Evolutionary conservation across 2,797 vertebrate species (phyloP).

Genomic region (Distichodus sexfasciatus): DNA sequence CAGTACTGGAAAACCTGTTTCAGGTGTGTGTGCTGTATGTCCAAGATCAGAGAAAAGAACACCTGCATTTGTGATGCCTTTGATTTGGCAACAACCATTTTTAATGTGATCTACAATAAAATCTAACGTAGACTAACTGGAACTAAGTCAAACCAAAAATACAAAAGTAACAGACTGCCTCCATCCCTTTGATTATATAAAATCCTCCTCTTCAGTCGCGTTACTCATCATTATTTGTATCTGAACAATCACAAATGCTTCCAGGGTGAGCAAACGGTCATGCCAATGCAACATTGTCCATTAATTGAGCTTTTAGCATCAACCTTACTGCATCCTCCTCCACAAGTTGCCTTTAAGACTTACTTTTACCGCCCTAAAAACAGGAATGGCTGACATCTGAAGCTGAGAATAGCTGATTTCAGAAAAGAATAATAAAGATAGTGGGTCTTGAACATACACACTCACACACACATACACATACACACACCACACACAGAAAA

Average conservation of each 20-base stretch:
- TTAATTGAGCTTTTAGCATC: conserved; percentile 12
- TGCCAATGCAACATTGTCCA: not conserved
- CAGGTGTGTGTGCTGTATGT: too few relatives aligned
- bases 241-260: not conserved
- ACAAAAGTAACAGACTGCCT: not conserved
- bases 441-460: not conserved
- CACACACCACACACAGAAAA: too few relatives aligned
- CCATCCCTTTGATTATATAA: not conserved
- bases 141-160: too few relatives aligned
- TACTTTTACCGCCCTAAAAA: not conserved
- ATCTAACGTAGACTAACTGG: too few relatives aligned
- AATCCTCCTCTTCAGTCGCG: not conserved
- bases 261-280: not conserved
- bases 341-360: not conserved
- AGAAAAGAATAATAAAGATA: conserved; percentile 14
- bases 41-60: too few relatives aligned
- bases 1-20: too few relatives aligned
- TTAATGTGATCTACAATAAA: too few relatives aligned
- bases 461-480: not conserved
- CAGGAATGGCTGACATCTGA: not conserved
- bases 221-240: not conserved
- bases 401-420: conserved; percentile 3
- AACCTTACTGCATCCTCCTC: not conserved
- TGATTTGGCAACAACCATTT: too few relatives aligned
- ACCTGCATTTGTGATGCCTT: too few relatives aligned